Conservation (phyloP, 1,140 invertebrate genomes). For the Hestina assimilis region DNA sequence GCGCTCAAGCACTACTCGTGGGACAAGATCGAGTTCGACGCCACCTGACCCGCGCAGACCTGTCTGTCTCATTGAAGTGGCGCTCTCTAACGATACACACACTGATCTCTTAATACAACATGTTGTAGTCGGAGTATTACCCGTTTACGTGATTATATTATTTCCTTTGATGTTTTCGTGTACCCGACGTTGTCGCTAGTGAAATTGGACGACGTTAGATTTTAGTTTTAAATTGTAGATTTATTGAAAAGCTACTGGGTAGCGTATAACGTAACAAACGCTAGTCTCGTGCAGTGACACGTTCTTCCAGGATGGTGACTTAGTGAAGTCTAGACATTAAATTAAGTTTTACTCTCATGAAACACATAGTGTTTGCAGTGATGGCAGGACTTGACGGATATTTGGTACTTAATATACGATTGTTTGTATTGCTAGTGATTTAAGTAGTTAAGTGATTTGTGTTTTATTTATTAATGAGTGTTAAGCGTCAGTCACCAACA, state of each 20-base stretch:
- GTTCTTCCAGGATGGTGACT: conserved; percentile 60
- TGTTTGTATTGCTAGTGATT: conserved; percentile 67
- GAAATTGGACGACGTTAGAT: conserved; percentile 6
- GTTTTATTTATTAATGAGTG: conserved; percentile 61
- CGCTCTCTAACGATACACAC: conserved; percentile 38
- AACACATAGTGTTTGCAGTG: conserved; percentile 64
- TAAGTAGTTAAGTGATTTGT: conserved; percentile 42
- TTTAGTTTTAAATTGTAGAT: conserved; percentile 15
- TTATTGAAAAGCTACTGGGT: conserved; percentile 32
- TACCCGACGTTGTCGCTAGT: not conserved
- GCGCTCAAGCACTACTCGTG: conserved; percentile 70
- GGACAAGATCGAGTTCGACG: conserved; percentile 72
- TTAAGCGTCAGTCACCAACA: conserved; percentile 42
- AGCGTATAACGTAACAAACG: conserved; percentile 32
- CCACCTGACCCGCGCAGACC: conserved; percentile 63
- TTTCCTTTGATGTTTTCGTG: not conserved
- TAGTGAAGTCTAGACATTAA: conserved; percentile 48
- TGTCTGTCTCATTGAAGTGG: conserved; percentile 11
- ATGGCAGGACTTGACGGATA: conserved; percentile 45
- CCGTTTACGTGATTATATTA: not conserved
- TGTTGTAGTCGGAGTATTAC: conserved; percentile 17
- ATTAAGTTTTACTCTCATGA: conserved; percentile 34
- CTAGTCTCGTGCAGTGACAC: conserved; percentile 62
- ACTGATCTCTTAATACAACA: conserved; percentile 44
- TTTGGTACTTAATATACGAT: conserved; percentile 66